A percentile compares a stretch with the other conserved stretches of the same genome.
Conservation (phyloP, 2,113 vertebrate genomes). For the Narcine bancroftii region DNA sequence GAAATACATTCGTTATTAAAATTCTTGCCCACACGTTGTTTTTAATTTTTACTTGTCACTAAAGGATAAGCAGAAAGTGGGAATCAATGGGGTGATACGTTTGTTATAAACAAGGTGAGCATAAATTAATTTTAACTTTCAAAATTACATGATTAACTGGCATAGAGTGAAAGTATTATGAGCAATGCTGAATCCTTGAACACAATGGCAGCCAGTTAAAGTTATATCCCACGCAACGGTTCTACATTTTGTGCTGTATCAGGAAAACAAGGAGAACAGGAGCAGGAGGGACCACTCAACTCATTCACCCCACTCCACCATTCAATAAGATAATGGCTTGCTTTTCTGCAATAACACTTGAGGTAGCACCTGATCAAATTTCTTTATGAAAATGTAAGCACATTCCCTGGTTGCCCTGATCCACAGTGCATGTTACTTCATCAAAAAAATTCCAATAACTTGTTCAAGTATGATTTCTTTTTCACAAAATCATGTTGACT, state of each 20-base stretch:
- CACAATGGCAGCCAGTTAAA: neutral
- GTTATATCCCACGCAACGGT: neutral
- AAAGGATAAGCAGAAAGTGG: slow-evolving; percentile 23
- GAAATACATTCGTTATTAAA: slow-evolving; percentile 30
- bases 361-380: no score
- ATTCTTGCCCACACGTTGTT: neutral
- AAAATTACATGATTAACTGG: neutral
- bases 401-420: no score
- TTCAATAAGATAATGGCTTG: no score
- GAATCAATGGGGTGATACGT: slow-evolving; percentile 17
- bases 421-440: no score
- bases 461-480: no score
- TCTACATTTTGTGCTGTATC: neutral
- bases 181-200: neutral
- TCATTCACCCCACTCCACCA: no score
- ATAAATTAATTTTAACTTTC: neutral
- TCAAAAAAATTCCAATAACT: no score
- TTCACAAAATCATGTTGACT: no score
- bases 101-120: neutral
- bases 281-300: no score
- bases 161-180: neutral
- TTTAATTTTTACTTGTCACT: slow-evolving; percentile 27
- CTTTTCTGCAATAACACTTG: no score
- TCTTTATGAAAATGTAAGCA: no score
- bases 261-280: no score